Evolutionary conservation across 2,888 invertebrate genomes (phyloP), one percentile per base, ranked within the genome.

Genomic region (Cyaniris semiargus): DNA sequence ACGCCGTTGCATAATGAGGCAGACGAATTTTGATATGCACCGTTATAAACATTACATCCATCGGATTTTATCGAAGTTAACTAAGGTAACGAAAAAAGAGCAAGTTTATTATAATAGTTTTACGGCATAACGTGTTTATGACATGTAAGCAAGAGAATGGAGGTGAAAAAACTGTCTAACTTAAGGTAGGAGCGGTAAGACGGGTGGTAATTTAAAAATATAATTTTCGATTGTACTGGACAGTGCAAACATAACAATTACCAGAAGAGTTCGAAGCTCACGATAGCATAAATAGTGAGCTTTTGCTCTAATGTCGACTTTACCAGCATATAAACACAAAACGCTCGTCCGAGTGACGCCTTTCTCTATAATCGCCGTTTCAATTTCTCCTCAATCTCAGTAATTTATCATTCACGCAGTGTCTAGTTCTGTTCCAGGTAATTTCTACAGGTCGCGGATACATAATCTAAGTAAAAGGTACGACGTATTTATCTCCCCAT

Each of bases 21-120:
- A 86, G 90, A 89, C 89, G 88, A 90, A 87, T 90, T 91, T 90
- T 90, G 27, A 89, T 89, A 87, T 85, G 85, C 86, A 89, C 88
- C 87, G 90, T 89, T 90, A 89, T 85, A 87, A 87, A 78, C 78
- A 78, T 78, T 75, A 78, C 70, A 58, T 66, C 58, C 72, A 79
- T 76, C 76, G 75, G 78, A 72, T 44, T 72, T 72, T 72, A 72
- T 53, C 74, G 53, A 48, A 48, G 21, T 38, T 15, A 48, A 60
- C 23, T 60, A 23, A 27, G 13, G 66, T 15, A 66, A 66, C 66
- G 66, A 31, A 66, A 66, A 66, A 66, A 31, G 66, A 15, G 27
- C 66, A 66, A 18, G 66, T 60, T 60, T 60, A 18, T 66, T 6
- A 31, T 18, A 60, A 15, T 66, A 66, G 66, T 31, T 60, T 23